Conservation (phyloP, 2,797 vertebrate species). For the Picus viridis region DNA sequence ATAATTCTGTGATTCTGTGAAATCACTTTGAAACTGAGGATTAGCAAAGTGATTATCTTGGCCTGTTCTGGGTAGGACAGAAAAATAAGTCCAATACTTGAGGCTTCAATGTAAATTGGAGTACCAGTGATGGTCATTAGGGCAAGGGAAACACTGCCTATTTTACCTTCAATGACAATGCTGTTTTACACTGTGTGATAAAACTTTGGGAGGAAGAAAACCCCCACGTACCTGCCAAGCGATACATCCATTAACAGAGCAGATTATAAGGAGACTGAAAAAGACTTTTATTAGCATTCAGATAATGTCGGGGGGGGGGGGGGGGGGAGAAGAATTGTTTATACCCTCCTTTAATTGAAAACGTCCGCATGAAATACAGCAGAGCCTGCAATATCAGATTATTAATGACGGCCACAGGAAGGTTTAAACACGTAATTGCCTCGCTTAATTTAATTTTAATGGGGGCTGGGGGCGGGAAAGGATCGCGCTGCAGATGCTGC, state of each 20-base stretch:
- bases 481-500: background rate
- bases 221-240: no score
- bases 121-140: background rate
- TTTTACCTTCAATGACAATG: background rate
- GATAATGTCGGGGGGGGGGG: background rate
- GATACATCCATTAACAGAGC: background rate
- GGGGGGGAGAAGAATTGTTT: background rate
- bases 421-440: background rate
- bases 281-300: background rate
- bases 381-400: background rate
- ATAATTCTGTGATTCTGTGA: no score
- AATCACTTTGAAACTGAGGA: background rate
- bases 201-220: background rate
- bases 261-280: background rate
- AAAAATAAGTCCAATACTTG: background rate
- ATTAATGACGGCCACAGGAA: background rate
- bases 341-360: background rate
- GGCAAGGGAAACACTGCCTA: rapidly evolving
- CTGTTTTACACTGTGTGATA: background rate
- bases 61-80: background rate
- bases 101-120: background rate
- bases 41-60: background rate
- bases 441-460: background rate
- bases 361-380: background rate
- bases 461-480: rapidly evolving